A percentile compares a stretch with the other conserved stretches of the same genome.
phyloP scores from a whole-genome alignment of 2,888 invertebrate genomes.

The Philereme transversata region DNA sequence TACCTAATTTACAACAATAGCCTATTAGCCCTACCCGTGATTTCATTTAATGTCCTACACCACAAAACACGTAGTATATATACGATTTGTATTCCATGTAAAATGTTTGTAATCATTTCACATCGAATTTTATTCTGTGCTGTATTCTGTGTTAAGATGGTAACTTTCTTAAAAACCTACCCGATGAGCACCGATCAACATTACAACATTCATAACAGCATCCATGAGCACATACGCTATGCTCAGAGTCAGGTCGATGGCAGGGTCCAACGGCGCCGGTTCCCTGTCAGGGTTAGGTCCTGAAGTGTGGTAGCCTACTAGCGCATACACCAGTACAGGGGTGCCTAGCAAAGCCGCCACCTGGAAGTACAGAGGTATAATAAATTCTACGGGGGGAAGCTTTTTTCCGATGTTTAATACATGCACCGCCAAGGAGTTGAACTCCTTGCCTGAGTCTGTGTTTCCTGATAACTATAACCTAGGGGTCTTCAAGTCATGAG shows the following conservation, averaged over 20 bases:
- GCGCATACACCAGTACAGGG: constrained; percentile 55
- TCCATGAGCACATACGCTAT: constrained; percentile 53
- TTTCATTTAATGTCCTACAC: too few relatives aligned
- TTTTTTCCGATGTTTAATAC: neutral
- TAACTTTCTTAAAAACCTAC: constrained; percentile 44
- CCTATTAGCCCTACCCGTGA: too few relatives aligned
- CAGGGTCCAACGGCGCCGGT: constrained; percentile 37
- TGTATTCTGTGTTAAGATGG: too few relatives aligned
- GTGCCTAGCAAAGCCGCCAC: constrained; percentile 57
- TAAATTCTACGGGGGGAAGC: neutral
- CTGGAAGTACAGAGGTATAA: constrained; percentile 43
- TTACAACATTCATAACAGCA: constrained; percentile 52
- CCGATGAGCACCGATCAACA: constrained; percentile 61
- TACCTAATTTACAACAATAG: too few relatives aligned
- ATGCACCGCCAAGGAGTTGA: neutral
- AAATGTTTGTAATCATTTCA: too few relatives aligned
- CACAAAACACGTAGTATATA: too few relatives aligned
- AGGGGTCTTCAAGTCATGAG: too few relatives aligned
- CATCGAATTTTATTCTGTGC: too few relatives aligned
- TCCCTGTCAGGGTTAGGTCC: constrained; percentile 37
- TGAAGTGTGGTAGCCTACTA: constrained; percentile 53
- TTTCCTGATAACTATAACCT: too few relatives aligned
- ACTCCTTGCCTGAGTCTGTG: too few relatives aligned
- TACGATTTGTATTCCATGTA: too few relatives aligned
- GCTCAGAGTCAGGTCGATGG: constrained; percentile 54